Conservation (phyloP, 2,113 vertebrate species). For the Laterallus jamaicensis region DNA sequence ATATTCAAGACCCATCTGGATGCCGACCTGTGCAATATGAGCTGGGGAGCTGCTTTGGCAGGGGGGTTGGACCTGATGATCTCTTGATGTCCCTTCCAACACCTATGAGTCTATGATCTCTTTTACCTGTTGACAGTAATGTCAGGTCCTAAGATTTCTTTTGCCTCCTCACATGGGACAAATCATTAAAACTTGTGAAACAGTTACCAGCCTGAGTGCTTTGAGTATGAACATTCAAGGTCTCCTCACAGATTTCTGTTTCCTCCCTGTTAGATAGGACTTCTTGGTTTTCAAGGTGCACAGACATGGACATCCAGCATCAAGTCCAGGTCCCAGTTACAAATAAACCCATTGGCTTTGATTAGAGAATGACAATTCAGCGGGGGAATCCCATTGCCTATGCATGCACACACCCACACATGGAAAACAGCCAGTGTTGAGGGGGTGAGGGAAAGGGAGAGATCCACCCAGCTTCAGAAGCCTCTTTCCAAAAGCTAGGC, state of each 20-base stretch:
- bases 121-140: background rate
- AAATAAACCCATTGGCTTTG: background rate
- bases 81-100: too few species aligned
- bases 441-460: background rate
- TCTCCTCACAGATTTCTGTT: background rate
- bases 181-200: background rate
- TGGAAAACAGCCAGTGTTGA: fast-evolving
- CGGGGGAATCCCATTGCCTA: background rate
- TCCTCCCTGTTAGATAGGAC: background rate
- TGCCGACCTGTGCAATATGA: too few species aligned
- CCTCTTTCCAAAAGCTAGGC: background rate
- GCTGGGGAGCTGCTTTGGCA: too few species aligned
- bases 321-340: background rate
- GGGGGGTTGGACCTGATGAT: too few species aligned
- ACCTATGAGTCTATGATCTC: background rate
- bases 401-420: background rate
- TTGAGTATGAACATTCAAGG: background rate
- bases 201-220: background rate
- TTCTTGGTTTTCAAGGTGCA: background rate
- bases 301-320: background rate
- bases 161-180: background rate
- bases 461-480: background rate
- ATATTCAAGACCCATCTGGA: too few species aligned
- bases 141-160: background rate
- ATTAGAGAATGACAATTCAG: background rate